phyloP scores from a whole-genome alignment of 2,888 invertebrate genomes.

The Empis livida region DNA sequence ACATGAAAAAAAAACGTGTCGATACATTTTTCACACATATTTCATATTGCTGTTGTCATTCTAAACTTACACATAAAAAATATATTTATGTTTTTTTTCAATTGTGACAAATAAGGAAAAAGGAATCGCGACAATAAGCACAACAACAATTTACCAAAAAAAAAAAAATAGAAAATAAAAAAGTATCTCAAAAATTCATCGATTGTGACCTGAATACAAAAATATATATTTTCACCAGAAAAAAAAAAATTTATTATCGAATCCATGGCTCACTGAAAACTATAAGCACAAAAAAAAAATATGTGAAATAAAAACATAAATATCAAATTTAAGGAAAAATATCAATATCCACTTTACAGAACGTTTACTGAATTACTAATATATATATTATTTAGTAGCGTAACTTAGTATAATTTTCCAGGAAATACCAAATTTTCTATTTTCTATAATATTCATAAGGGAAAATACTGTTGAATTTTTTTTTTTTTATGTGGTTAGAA shows the following conservation, averaged over 20 bases:
- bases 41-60: conserved; percentile 1
- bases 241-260: too few relatives aligned
- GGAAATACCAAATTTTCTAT: too few relatives aligned
- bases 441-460: too few relatives aligned
- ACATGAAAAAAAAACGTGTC: conserved; percentile 5
- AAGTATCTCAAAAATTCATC: conserved; percentile 14
- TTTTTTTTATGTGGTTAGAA: too few relatives aligned
- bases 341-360: conserved; percentile 37
- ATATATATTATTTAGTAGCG: not conserved
- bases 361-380: conserved; percentile 31
- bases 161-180: conserved; percentile 7
- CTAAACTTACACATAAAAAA: not conserved
- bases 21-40: conserved; percentile 9
- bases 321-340: conserved; percentile 36
- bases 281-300: not conserved
- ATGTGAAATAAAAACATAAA: conserved; percentile 26
- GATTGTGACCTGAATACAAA: conserved; percentile 1
- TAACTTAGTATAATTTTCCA: too few relatives aligned
- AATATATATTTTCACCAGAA: not conserved
- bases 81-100: conserved; percentile 10
- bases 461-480: too few relatives aligned
- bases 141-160: too few relatives aligned
- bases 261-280: not conserved
- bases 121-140: conserved; percentile 5
- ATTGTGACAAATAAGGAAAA: conserved; percentile 10